Conservation (phyloP, 2,113 vertebrate genomes). For the Empidonax alnorum region DNA sequence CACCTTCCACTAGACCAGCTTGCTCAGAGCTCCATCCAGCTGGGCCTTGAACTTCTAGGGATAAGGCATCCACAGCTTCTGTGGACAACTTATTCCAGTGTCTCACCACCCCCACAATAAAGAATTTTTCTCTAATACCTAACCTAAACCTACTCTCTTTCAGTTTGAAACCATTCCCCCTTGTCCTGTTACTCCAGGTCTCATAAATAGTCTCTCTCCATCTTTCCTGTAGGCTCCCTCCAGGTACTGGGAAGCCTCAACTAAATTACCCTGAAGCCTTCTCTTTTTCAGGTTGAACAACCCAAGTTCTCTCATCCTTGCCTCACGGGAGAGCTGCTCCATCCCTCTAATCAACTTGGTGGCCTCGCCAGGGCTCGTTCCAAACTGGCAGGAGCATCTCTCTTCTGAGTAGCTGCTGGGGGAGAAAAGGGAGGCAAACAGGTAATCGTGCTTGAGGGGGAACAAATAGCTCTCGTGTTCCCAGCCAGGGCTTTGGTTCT, state of each 20-base stretch:
- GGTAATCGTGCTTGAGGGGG: rapidly evolving
- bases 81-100: not conserved
- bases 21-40: not conserved
- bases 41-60: not conserved
- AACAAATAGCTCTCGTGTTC: not conserved
- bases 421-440: not conserved
- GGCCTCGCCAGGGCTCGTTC: not conserved
- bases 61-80: not conserved
- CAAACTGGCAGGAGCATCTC: not conserved
- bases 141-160: not conserved
- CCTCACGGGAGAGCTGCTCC: not conserved
- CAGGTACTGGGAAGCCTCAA: not conserved
- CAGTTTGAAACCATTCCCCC: not conserved
- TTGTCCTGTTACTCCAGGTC: not conserved
- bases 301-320: not conserved
- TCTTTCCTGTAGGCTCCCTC: not conserved
- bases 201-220: not conserved
- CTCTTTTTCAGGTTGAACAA: not conserved
- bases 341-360: not conserved
- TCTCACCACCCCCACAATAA: not conserved
- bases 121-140: not conserved
- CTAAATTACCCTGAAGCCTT: not conserved
- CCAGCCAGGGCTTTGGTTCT: not conserved
- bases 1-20: not conserved
- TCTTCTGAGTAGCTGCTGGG: not conserved